phyloP scores from a whole-genome alignment of 2,888 invertebrate genomes.

The Hyles lineata region DNA sequence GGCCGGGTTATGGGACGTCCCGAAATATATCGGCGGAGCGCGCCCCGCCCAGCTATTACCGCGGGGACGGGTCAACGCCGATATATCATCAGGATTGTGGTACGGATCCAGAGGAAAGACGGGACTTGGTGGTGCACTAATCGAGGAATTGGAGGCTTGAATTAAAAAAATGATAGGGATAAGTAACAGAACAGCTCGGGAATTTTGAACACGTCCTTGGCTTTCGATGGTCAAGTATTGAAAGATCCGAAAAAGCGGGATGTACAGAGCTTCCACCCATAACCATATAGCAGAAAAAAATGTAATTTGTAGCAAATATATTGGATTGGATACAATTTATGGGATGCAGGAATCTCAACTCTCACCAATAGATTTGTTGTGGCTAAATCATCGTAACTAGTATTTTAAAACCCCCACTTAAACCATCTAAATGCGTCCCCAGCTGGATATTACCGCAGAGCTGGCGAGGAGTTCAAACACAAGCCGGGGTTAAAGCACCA shows the following conservation, averaged over 20 bases:
- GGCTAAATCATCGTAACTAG: too few species aligned
- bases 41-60: constrained; percentile 48
- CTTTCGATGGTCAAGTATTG: too few species aligned
- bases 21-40: constrained; percentile 42
- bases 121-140: background rate
- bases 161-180: too few species aligned
- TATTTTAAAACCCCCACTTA: background rate
- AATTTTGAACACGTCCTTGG: too few species aligned
- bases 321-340: too few species aligned
- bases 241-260: too few species aligned
- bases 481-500: constrained; percentile 44
- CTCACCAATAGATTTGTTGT: too few species aligned
- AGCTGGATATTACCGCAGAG: constrained; percentile 37
- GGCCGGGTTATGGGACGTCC: constrained; percentile 50
- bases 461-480: constrained; percentile 48
- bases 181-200: too few species aligned
- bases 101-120: constrained; percentile 14
- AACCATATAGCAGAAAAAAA: too few species aligned
- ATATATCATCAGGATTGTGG: constrained; percentile 44
- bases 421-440: background rate
- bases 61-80: constrained; percentile 37
- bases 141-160: background rate
- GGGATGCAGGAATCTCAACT: too few species aligned
- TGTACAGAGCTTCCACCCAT: too few species aligned
- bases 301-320: too few species aligned